phyloP scores from a whole-genome alignment of 2,888 invertebrate species.

The Sphaerophoria taeniata region DNA sequence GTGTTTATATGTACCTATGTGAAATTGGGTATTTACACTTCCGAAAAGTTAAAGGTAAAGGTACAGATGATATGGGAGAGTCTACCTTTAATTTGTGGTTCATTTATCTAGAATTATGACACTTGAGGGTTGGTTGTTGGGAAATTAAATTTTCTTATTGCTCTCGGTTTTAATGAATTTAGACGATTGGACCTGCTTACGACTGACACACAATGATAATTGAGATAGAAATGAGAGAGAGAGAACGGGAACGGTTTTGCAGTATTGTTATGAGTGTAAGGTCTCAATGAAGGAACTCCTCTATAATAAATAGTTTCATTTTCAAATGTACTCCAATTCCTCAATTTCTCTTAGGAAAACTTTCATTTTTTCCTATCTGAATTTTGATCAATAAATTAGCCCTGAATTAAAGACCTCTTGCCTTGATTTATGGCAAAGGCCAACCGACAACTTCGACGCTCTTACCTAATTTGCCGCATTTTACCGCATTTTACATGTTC shows the following conservation, averaged over 20 bases:
- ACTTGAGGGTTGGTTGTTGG: conserved; percentile 17
- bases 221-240: too few species aligned
- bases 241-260: too few species aligned
- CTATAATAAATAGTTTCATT: too few species aligned
- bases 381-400: conserved; percentile 23
- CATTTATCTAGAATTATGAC: conserved; percentile 24
- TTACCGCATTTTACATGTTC: neutral
- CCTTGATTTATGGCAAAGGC: neutral
- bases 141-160: conserved; percentile 22
- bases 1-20: neutral
- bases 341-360: neutral
- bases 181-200: too few species aligned
- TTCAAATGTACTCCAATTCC: too few species aligned
- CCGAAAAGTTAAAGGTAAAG: neutral
- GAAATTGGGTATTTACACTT: neutral
- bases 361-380: neutral
- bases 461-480: conserved; percentile 35
- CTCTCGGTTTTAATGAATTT: neutral
- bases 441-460: neutral
- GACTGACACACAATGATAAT: too few species aligned
- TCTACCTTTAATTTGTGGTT: conserved; percentile 29
- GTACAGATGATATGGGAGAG: neutral
- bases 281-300: too few species aligned
- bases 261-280: too few species aligned
- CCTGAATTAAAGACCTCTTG: conserved; percentile 29